phyloP scores from a whole-genome alignment of 2,888 invertebrate species.

The Sinotaia quadrata region DNA sequence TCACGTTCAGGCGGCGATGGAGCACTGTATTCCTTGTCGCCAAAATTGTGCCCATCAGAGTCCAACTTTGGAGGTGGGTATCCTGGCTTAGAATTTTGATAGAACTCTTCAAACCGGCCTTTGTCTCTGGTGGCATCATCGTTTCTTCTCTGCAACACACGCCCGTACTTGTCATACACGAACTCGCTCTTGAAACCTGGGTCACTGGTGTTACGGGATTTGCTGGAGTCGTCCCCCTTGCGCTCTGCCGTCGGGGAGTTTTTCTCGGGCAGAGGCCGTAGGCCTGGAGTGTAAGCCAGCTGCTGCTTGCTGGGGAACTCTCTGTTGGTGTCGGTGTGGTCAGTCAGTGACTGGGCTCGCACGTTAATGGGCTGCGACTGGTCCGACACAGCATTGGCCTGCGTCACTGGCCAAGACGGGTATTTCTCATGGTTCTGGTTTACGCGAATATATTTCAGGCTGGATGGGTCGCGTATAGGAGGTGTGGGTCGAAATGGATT shows the following conservation, averaged over 20 bases:
- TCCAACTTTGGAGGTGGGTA: slow-evolving; percentile 74
- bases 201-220: slow-evolving; percentile 57
- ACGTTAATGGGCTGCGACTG: slow-evolving; percentile 74
- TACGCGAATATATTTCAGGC: slow-evolving; percentile 78
- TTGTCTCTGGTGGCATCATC: slow-evolving; percentile 41
- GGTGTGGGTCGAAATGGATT: slow-evolving; percentile 67
- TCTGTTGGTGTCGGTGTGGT: slow-evolving; percentile 81
- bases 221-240: slow-evolving; percentile 49
- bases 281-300: slow-evolving; percentile 38
- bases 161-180: slow-evolving; percentile 39
- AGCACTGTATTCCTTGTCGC: slow-evolving; percentile 79
- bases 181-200: slow-evolving; percentile 59
- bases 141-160: slow-evolving; percentile 38
- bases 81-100: slow-evolving; percentile 56
- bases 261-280: slow-evolving; percentile 77
- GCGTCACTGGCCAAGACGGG: slow-evolving; percentile 82
- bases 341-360: slow-evolving; percentile 82
- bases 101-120: slow-evolving; percentile 53
- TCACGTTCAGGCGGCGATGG: slow-evolving; percentile 83
- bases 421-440: slow-evolving; percentile 83
- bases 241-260: slow-evolving; percentile 61
- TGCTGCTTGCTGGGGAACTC: slow-evolving; percentile 76
- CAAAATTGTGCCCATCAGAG: slow-evolving; percentile 77
- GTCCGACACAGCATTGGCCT: slow-evolving; percentile 69
- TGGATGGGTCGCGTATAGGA: slow-evolving; percentile 80